phyloP scores from a whole-genome alignment of 2,888 invertebrate genomes.

The Timandra comae region DNA sequence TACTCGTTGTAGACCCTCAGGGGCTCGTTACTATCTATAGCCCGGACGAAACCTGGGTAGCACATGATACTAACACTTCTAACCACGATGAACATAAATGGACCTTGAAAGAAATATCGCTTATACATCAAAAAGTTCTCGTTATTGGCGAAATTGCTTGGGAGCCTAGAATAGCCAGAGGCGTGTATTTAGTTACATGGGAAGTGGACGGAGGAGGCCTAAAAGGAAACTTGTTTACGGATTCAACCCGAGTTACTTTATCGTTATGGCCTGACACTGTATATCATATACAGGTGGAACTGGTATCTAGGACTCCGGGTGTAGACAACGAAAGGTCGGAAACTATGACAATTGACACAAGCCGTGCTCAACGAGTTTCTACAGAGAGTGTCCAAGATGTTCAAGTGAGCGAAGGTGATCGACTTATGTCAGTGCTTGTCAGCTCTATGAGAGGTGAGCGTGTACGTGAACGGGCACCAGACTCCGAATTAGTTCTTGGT shows the following conservation, averaged over 20 bases:
- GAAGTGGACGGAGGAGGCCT: conserved; percentile 89
- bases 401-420: conserved; percentile 75
- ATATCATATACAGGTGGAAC: conserved; percentile 87
- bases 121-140: conserved; percentile 83
- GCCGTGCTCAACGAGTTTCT: conserved; percentile 79
- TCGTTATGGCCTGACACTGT: conserved; percentile 88
- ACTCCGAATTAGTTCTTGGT: conserved; percentile 77
- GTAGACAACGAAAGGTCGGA: conserved; percentile 79
- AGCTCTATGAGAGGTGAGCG: conserved; percentile 79
- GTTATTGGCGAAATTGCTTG: conserved; percentile 85
- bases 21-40: conserved; percentile 83
- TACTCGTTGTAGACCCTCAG: conserved; percentile 82
- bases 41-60: conserved; percentile 78
- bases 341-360: conserved; percentile 80
- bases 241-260: conserved; percentile 85
- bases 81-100: conserved; percentile 73
- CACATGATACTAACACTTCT: conserved; percentile 72
- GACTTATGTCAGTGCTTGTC: conserved; percentile 78
- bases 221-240: conserved; percentile 88
- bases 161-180: conserved; percentile 80
- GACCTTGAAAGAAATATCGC: conserved; percentile 81
- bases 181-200: conserved; percentile 88
- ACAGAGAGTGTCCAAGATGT: conserved; percentile 80
- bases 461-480: conserved; percentile 67
- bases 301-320: conserved; percentile 78